phyloP scores from a whole-genome alignment of 2,888 invertebrate genomes.

The Calliphora vomitoria region DNA sequence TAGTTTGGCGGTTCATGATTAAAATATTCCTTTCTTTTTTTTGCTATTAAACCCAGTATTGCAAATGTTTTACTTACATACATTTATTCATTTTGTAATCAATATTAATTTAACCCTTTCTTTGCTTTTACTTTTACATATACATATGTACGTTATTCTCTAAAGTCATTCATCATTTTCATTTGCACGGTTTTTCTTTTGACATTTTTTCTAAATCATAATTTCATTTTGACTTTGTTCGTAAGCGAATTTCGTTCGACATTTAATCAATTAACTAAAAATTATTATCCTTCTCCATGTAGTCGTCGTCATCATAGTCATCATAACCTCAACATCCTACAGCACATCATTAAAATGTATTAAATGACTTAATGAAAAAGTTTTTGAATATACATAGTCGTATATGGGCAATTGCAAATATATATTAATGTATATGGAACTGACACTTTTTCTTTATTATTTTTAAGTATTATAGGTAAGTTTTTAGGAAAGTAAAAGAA shows the following conservation, averaged over 20 bases:
- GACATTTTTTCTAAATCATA: slow-evolving; percentile 51
- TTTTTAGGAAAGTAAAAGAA: too few relatives aligned
- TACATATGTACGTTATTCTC: background rate
- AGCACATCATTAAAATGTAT: slow-evolving; percentile 31
- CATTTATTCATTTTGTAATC: slow-evolving; percentile 56
- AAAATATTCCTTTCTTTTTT: background rate
- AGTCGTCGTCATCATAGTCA: background rate
- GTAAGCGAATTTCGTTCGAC: slow-evolving; percentile 20
- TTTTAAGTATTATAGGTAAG: too few relatives aligned
- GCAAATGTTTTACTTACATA: background rate
- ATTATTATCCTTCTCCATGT: slow-evolving; percentile 3
- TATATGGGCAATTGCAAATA: background rate
- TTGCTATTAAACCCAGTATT: background rate
- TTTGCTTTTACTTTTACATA: background rate
- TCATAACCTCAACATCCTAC: background rate
- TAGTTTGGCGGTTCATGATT: background rate
- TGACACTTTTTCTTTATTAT: too few relatives aligned
- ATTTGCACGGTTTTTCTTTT: slow-evolving; percentile 33
- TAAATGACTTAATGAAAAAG: slow-evolving; percentile 59
- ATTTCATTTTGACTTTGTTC: slow-evolving; percentile 54
- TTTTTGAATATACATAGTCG: slow-evolving; percentile 1
- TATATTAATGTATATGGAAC: background rate
- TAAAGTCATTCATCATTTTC: slow-evolving; percentile 58
- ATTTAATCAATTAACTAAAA: slow-evolving; percentile 55
- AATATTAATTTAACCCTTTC: slow-evolving; percentile 64